Base-by-base conservation (phyloP, 1,140 invertebrate genomes). In the Halesus radiatus region DNA sequence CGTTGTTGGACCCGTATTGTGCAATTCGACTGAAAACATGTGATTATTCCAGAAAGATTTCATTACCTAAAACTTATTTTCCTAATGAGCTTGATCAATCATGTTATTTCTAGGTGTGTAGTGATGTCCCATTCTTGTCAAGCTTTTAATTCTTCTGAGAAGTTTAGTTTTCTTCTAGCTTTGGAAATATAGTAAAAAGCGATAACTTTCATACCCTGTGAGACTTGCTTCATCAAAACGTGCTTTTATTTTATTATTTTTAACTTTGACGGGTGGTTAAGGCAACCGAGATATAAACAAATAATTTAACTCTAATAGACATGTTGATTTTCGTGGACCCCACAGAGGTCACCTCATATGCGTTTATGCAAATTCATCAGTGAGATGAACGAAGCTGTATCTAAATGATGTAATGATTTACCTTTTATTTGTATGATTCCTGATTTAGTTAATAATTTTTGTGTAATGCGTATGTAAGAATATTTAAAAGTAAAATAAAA, bases 21-120 rank as follows among this genome's bases (percentile, higher is more conserved):
- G 70, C 70, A 64, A 79, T 74, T 62, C 32, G 78, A 79, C 78
- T 79, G 78, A 79, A 64, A 52, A 56, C 52, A 79, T 79, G 78
- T 79, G 78, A 79, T 79, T 79, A 26, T 60, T 74, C 54, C 62
- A 72, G 22, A 32, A 64, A 53, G 58, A 79, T 56, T 62, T 26
- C 66, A 70, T 78, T 72, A 72, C 66, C 56, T 62, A 79, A 22
- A 79, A 62, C 50, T 79, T 62, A 56, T 74, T 74, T 74, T 56
- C 6, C 20, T 56, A 56, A 18, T 56, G 18, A 13, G 68, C n/a
- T 52, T 23, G n/a, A 72, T 72, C 45, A 23, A 74, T 74, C 72
- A 74, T 58, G n/a, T 56, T 74, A 74, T 74, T 56, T 74, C 20
- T 58, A 74, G 13, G 52, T 74, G 53, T 29, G 16, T 74, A 72